Base-by-base conservation (phyloP, 1,140 invertebrate genomes). In the Lysiphlebus fabarum region DNA sequence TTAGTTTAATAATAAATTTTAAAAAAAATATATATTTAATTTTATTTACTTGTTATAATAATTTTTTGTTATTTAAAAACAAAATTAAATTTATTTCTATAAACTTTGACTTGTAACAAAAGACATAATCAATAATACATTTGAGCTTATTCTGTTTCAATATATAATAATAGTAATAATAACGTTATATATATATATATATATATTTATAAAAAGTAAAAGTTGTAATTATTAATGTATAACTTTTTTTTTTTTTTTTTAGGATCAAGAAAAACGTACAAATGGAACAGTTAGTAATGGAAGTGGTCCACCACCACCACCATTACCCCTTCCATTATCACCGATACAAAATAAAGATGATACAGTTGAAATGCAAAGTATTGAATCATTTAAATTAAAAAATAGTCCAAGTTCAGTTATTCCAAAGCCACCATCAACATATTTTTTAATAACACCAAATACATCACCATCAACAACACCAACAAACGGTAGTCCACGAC, bases 321-420 rank as follows among this genome's bases (percentile, higher is more conserved):
- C 67, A 1, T 69, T 71, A 42, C 71, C 70, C 17, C 40, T 67
- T 44, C 40, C 54, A 58, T 70, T 36, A 64, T 76, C 61, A 56
- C 74, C 12, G 78, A 78, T 65, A 65, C 62, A 70, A 49, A 63
- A 36, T 41, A 70, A 57, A 40, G 75, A 80, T 8, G 84, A 85
- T 59, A 77, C 72, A 4, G 83, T 85, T 7, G 87, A 89, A 69
- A 84, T 89, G 81, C 85, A 88, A 65, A 87, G 87, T 12, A 74
- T 89, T 51, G 87, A 89, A 70, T 89, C 87, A 0, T 88, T 86
- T 70, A 85, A 85, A 66, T 67, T 89, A 43, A 87, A 86, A 44
- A 85, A 87, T 64, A 71, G 76, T 9, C 82, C 84, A 1, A 73
- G 72, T 6, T 78, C 79, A 41, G 71, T 81, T 6, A 79, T 79